phyloP scores from a whole-genome alignment of 2,797 vertebrate species.

The Carduelis carduelis region DNA sequence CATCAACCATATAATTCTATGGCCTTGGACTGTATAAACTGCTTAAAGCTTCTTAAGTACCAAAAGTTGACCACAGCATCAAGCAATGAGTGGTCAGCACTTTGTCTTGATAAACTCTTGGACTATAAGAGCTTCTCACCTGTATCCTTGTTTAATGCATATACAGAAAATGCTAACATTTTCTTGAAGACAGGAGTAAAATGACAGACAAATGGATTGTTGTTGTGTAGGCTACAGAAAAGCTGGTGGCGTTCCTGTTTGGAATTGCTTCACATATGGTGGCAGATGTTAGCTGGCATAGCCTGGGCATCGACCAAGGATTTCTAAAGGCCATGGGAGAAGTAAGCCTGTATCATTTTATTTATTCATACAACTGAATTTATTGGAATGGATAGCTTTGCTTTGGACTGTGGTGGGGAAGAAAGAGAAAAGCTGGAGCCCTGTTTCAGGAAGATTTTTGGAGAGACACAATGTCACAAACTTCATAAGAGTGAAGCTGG shows the following conservation, averaged over 20 bases:
- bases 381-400: neutral
- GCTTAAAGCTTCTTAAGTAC: neutral
- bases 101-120: neutral
- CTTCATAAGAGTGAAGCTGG: accelerated
- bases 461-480: neutral
- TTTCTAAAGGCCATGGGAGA: slow-evolving; percentile 77
- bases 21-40: neutral
- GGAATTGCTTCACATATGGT: slow-evolving; percentile 79
- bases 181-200: neutral
- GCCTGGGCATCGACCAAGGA: slow-evolving; percentile 77
- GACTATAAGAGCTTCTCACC: neutral
- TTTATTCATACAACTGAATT: neutral
- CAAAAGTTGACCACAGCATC: neutral
- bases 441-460: neutral
- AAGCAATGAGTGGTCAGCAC: neutral
- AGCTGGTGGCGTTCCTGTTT: slow-evolving; percentile 80
- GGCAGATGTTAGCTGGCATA: slow-evolving; percentile 80
- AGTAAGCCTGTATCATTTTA: slow-evolving; percentile 59
- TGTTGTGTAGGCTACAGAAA: slow-evolving; percentile 74
- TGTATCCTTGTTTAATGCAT: neutral
- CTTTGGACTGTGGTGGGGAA: neutral
- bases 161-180: neutral
- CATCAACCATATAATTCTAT: neutral
- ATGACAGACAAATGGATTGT: neutral
- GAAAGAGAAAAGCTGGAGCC: neutral